Base-by-base conservation (phyloP, 2,113 vertebrate species). In the Apteryx owenii region DNA sequence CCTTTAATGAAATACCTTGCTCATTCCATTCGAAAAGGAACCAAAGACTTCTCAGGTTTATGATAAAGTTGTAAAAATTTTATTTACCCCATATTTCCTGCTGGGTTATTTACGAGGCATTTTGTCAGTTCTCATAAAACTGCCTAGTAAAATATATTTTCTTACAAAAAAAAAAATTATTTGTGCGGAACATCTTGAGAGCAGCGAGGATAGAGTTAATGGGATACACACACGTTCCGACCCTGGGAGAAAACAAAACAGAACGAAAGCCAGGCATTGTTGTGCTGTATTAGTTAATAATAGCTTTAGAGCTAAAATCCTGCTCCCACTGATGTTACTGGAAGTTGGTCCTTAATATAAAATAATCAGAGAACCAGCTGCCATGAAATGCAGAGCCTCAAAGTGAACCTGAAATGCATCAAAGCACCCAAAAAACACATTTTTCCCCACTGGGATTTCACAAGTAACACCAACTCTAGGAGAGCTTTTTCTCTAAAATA, bases 81-180 rank as follows among this genome's bases (percentile, higher is more conserved):
- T 98, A 98, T 97, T 97, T 98, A 96, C 96, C 95, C 95, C 93
- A 96, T 98, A 98, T 97, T 98, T 98, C 97, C 97, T 97, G 97
- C 97, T 98, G 97, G 97, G 97, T 97, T 98, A 98, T 98, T 98
- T 98, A 98, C 25, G 89, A 98, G 97, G 96, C 96, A 97, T 98
- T 97, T 97, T 97, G 97, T 97, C 97, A 97, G 93, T 85, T 97
- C 97, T 94, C 97, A 97, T 98, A 97, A 98, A 98, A 95, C 97
- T 97, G 97, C 97, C 97, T 97, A 97, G 85, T 98, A 97, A 98
- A 97, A 97, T 96, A 94, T 96, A 97, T 97, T 97, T 97, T 97
- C 97, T 98, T 97, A 96, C 95, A 64, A 94, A 95, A 95, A 97
- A 97, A 97, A 96, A 96, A 97, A 97, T 95, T 54, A 87, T 97